Evolutionary conservation across 2,113 vertebrate genomes (phyloP).

Genomic region (Neomonachus schauinslandi): DNA sequence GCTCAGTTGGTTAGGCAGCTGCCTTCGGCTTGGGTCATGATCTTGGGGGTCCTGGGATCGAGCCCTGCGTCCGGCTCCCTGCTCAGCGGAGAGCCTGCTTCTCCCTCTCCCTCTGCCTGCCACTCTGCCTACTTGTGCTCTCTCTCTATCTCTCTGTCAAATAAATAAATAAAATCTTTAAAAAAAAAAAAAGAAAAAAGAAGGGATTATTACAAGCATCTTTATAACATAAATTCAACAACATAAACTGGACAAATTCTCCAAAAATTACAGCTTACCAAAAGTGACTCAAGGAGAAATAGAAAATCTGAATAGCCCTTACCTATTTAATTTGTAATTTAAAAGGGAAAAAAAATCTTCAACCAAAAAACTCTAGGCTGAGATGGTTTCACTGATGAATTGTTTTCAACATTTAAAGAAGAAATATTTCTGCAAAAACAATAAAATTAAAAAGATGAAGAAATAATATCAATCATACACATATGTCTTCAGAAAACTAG

Average conservation of each 20-base stretch:
- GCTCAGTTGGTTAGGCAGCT: no score
- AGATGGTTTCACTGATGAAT: neutral
- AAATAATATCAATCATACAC: neutral
- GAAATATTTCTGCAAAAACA: neutral
- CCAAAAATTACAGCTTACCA: neutral
- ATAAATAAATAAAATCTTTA: no score
- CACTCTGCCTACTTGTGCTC: no score
- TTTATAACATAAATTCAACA: constrained; percentile 3
- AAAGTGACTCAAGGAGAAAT: neutral
- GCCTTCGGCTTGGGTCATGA: no score
- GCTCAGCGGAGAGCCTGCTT: no score
- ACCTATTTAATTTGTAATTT: neutral
- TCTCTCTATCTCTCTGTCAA: no score
- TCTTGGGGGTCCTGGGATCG: no score
- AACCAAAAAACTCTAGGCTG: neutral
- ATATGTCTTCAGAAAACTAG: neutral
- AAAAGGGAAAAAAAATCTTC: neutral
- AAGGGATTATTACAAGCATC: neutral
- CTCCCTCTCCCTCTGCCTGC: no score
- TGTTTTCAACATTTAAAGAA: neutral
- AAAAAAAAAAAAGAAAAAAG: neutral
- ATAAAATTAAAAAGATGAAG: neutral
- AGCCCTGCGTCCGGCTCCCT: no score
- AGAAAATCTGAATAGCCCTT: neutral
- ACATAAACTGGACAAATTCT: neutral